Percentiles rank a stretch among this genome's conserved stretches.
phyloP scores from a whole-genome alignment of 2,113 vertebrate species.

The Axis porcinus region DNA sequence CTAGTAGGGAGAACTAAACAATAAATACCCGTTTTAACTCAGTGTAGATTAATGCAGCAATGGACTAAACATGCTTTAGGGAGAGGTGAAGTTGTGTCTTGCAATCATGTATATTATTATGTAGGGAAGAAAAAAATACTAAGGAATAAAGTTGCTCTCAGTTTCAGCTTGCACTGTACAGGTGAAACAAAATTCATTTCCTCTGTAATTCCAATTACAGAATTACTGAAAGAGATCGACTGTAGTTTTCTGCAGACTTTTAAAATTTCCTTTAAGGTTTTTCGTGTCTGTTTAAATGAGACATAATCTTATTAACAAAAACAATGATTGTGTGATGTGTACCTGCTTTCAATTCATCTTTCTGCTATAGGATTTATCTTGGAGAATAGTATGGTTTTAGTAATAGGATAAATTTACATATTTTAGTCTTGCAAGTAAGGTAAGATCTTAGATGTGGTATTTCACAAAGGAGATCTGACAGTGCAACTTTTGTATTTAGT shows the following conservation, averaged over 20 bases:
- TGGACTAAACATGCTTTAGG: not conserved
- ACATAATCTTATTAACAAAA: not conserved
- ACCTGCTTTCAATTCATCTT: conserved; percentile 16
- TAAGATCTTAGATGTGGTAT: not conserved
- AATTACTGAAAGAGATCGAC: not conserved
- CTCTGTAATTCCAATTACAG: not conserved
- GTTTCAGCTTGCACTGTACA: not conserved
- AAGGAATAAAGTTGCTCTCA: not conserved
- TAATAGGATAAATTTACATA: not conserved
- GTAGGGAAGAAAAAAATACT: not conserved
- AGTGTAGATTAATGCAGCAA: not conserved
- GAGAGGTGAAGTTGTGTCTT: not conserved
- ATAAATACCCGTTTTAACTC: not conserved
- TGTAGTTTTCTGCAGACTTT: conserved; percentile 3
- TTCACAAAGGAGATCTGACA: not conserved
- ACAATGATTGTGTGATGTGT: not conserved
- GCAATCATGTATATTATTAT: not conserved
- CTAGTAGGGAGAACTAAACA: not conserved
- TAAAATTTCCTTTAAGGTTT: not conserved
- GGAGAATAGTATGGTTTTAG: not conserved
- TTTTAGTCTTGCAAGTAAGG: not conserved
- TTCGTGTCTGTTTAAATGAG: not conserved
- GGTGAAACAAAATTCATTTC: not conserved
- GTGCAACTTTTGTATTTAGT: not conserved
- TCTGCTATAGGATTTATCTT: not conserved